Percentiles rank a stretch among this genome's conserved stretches.
Conservation (phyloP, 1,140 invertebrate species). For the Trialeurodes vaporariorum region DNA sequence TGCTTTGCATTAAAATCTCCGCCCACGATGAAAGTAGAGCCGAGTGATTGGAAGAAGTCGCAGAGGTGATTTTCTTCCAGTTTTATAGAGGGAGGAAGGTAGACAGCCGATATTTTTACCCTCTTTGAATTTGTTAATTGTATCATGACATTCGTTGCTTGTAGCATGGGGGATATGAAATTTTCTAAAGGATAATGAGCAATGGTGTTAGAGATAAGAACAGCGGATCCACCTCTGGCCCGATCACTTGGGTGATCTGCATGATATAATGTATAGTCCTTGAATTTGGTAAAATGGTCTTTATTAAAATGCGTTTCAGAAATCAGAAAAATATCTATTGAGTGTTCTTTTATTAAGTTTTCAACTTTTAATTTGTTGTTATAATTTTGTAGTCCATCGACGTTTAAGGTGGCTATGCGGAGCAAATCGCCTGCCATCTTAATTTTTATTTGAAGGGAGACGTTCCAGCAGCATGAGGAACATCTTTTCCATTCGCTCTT, state of each 20-base stretch:
- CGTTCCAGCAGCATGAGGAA: too few species aligned
- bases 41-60: constrained; percentile 3
- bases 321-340: background rate
- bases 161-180: background rate
- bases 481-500: background rate
- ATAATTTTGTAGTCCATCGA: background rate
- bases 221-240: background rate
- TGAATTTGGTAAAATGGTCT: background rate
- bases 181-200: background rate
- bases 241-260: background rate
- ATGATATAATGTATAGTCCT: background rate
- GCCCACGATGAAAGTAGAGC: constrained; percentile 9
- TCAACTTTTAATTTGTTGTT: background rate
- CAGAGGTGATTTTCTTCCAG: too few species aligned
- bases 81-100: too few species aligned
- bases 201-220: background rate
- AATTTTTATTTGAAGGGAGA: too few species aligned
- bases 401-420: background rate
- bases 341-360: background rate
- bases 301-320: background rate
- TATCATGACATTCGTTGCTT: background rate
- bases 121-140: background rate
- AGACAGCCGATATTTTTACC: too few species aligned
- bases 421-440: background rate
- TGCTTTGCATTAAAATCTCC: constrained; percentile 13